Evolutionary conservation across 1,140 invertebrate genomes (phyloP), one percentile per base, ranked within the genome.

Genomic region (Diorhabda carinulata): DNA sequence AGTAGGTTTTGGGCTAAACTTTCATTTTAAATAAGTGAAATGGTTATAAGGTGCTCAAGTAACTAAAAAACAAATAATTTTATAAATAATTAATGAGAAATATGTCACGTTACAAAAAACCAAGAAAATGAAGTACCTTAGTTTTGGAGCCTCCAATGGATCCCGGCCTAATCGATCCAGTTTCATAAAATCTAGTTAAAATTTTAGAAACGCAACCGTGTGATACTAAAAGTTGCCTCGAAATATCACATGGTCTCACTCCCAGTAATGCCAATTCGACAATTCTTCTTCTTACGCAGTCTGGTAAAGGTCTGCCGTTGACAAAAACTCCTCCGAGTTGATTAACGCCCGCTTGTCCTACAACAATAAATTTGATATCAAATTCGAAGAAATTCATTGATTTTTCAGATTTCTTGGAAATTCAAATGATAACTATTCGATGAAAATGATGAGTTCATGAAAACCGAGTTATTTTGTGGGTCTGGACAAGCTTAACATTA

Each of bases 201-300:
- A 98, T 98, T 85, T 98, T 98, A 7, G 94, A 97, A n/a, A 97
- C 94, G 78, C 92, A 93, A 72, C 97, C 97, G 80, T 98, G 96
- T 0, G 95, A 98, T 5, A 99, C 97, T 7, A 97, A 86, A 43
- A 98, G 85, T 79, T 97, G 95, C 59, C 96, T 83, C 3, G 94
- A 97, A 80, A 98, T 98, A 83, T 98, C 96, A 81, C 96, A 98
- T 6, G 96, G 96, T 66, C 96, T 85, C 0, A 98, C 95, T 4
- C 93, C 93, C 79, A 96, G 87, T 67, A 97, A 84, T 10, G 96
- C 95, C 76, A 98, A 83, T 79, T 98, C 95, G 0, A 98, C 95
- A 75, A 98, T 98, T 70, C 94, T 87, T 71, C 94, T 90, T 62
- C 96, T 86, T n/a, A 98, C 94, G 76, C 92, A 94, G 80, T 97